A percentile compares a stretch with the other conserved stretches of the same genome.
phyloP scores from a whole-genome alignment of 2,888 invertebrate species.

The Drosophila histrio region DNA sequence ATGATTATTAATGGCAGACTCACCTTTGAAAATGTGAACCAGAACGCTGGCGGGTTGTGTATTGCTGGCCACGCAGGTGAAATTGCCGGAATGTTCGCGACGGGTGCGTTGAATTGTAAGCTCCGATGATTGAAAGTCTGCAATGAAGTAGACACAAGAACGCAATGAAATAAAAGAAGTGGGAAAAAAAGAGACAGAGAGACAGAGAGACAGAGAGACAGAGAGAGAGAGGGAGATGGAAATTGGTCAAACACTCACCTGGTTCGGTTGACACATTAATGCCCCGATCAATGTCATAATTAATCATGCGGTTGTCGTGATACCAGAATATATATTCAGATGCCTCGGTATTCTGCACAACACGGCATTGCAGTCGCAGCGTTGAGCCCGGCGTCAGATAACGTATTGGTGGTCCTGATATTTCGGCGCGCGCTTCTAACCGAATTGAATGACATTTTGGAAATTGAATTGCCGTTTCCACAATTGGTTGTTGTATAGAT shows the following conservation, averaged over 20 bases:
- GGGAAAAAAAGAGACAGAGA: not conserved
- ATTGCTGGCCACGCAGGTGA: slow-evolving; percentile 95
- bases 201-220: not conserved
- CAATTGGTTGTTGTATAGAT: slow-evolving; percentile 32
- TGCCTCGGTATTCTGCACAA: slow-evolving; percentile 92
- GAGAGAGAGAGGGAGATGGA: not conserved
- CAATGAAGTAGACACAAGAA: slow-evolving; percentile 34
- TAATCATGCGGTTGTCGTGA: slow-evolving; percentile 95
- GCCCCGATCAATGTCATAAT: slow-evolving; percentile 93
- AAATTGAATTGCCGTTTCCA: slow-evolving; percentile 57
- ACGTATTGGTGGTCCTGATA: slow-evolving; percentile 93
- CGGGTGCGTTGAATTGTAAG: slow-evolving; percentile 85
- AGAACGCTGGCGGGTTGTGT: slow-evolving; percentile 94
- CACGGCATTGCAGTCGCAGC: slow-evolving; percentile 91
- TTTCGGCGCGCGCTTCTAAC: slow-evolving; percentile 93
- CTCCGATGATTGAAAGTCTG: slow-evolving; percentile 84
- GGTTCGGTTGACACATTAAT: slow-evolving; percentile 93
- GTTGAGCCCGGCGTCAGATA: slow-evolving; percentile 94
- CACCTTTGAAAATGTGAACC: slow-evolving; percentile 95
- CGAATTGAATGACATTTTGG: slow-evolving; percentile 71
- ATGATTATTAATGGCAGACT: slow-evolving; percentile 76
- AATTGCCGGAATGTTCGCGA: slow-evolving; percentile 92
- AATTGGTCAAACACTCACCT: slow-evolving; percentile 85
- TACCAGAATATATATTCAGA: slow-evolving; percentile 95
- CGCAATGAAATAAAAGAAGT: slow-evolving; percentile 24